Percentiles rank a stretch among this genome's conserved stretches.
Evolutionary conservation across 2,888 invertebrate species (phyloP).

Genomic region (Cordilura impudica): DNA sequence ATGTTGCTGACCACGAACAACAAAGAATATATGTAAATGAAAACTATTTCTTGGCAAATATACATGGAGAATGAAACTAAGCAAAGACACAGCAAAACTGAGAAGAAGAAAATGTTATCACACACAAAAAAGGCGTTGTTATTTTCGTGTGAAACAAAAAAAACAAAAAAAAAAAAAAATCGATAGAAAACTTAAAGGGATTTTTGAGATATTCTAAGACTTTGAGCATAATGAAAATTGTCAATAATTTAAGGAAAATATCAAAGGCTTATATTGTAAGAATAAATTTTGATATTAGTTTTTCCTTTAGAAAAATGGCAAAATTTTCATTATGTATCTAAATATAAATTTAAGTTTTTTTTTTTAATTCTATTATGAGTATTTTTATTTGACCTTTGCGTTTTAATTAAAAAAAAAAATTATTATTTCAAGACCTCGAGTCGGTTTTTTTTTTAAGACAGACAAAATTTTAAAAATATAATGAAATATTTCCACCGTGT

Average conservation of each 20-base stretch:
- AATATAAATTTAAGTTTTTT: too few species aligned
- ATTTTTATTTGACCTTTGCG: too few species aligned
- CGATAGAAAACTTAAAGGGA: slow-evolving; percentile 40
- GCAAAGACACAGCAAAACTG: slow-evolving; percentile 21
- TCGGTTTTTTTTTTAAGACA: too few species aligned
- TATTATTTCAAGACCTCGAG: too few species aligned
- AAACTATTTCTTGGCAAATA: slow-evolving; percentile 46
- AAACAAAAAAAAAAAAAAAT: slow-evolving; percentile 32
- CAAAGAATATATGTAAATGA: slow-evolving; percentile 45
- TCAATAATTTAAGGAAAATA: not conserved
- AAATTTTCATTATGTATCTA: too few species aligned
- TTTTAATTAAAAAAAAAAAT: too few species aligned
- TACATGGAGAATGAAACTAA: slow-evolving; percentile 25
- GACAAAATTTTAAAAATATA: too few species aligned
- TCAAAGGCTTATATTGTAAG: too few species aligned
- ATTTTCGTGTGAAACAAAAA: slow-evolving; percentile 36
- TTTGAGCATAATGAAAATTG: not conserved
- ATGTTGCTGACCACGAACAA: slow-evolving; percentile 61
- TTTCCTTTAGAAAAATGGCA: too few species aligned
- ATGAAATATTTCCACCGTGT: too few species aligned
- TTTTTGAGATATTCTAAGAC: not conserved
- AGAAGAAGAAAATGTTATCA: slow-evolving; percentile 36
- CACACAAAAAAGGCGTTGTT: slow-evolving; percentile 60
- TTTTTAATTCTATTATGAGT: too few species aligned
- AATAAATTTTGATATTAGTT: too few species aligned